Evolutionary conservation across 2,888 invertebrate genomes (phyloP).

Genomic region (Leptothorax acervorum): DNA sequence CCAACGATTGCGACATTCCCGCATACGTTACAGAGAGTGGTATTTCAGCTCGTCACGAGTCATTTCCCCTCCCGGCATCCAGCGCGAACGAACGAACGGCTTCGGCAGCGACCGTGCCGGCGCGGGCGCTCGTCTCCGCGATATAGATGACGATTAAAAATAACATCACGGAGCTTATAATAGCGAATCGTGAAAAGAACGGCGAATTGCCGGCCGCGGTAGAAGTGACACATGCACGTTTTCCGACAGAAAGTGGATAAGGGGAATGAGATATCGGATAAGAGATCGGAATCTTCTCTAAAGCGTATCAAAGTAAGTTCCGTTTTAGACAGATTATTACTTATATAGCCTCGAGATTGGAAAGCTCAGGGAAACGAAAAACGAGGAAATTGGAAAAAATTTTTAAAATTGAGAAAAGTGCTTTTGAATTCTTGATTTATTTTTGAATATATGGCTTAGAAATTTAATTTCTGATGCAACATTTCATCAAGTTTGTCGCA

Average conservation of each 20-base stretch:
- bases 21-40: conserved; percentile 38
- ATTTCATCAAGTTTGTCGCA: background rate
- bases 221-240: background rate
- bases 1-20: conserved; percentile 32
- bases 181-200: conserved; percentile 16
- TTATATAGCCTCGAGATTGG: background rate
- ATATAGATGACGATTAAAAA: conserved; percentile 35
- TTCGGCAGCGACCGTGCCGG: background rate
- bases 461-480: background rate
- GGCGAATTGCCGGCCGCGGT: background rate
- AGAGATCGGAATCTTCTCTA: background rate
- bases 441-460: background rate
- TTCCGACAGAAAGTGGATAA: background rate
- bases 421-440: background rate
- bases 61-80: conserved; percentile 44
- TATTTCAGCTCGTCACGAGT: conserved; percentile 47
- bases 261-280: background rate
- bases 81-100: conserved; percentile 7
- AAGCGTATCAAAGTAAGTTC: background rate
- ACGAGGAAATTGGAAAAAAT: background rate
- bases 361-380: background rate
- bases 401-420: background rate
- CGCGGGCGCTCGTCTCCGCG: conserved; percentile 14
- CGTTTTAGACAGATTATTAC: conserved; percentile 20
- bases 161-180: conserved; percentile 26